phyloP scores from a whole-genome alignment of 2,888 invertebrate genomes.

The Sphaerophoria taeniata region DNA sequence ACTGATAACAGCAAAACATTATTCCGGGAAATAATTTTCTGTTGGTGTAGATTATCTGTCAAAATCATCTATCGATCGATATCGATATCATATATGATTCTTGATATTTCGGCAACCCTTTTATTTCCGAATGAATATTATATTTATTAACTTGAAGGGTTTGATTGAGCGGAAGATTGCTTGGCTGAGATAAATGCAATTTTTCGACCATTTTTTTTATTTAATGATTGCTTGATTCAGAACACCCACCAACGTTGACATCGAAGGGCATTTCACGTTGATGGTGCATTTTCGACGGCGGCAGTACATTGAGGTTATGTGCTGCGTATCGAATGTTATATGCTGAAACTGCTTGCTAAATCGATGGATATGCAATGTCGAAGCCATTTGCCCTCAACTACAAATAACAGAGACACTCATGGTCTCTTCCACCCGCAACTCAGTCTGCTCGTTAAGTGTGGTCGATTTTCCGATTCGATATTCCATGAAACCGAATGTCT shows the following conservation, averaged over 20 bases:
- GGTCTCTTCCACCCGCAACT: not conserved
- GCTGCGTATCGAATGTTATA: slow-evolving; percentile 2
- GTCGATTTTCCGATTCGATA: not conserved
- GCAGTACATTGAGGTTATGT: not conserved
- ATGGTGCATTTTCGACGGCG: not conserved
- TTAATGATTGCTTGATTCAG: slow-evolving; percentile 45
- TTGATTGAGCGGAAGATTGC: slow-evolving; percentile 74
- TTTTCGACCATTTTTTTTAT: slow-evolving; percentile 35
- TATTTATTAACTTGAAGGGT: slow-evolving; percentile 67
- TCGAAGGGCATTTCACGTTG: too few species aligned
- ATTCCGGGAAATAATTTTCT: too few species aligned
- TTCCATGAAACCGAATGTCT: too few species aligned
- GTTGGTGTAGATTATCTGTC: too few species aligned
- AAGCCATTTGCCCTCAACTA: slow-evolving; percentile 44
- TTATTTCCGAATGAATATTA: slow-evolving; percentile 12
- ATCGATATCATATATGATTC: too few species aligned
- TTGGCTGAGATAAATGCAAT: slow-evolving; percentile 49
- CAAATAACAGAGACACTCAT: not conserved
- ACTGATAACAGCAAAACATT: too few species aligned
- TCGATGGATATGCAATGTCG: slow-evolving; percentile 31
- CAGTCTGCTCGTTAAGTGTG: slow-evolving; percentile 1
- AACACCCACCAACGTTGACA: too few species aligned
- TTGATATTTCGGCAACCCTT: too few species aligned
- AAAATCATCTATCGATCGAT: too few species aligned
- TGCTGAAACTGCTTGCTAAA: not conserved